Evolutionary conservation across 2,113 vertebrate genomes (phyloP).

Genomic region (Gasterosteus nipponicus): DNA sequence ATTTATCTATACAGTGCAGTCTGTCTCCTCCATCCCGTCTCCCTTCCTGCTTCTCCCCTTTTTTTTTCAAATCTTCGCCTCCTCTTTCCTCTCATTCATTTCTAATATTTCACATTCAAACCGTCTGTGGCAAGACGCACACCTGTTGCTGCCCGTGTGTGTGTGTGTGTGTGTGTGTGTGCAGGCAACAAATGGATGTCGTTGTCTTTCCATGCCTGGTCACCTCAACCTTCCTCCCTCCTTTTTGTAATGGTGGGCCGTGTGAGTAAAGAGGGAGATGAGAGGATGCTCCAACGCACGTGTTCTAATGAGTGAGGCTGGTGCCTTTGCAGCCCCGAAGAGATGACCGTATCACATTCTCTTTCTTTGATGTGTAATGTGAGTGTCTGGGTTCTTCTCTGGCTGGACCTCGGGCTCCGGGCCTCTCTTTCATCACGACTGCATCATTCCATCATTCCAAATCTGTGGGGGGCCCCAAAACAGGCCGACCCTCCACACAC

Average conservation of each 20-base stretch:
- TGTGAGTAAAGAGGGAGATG: constrained; percentile 47
- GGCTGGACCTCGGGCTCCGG: constrained; percentile 51
- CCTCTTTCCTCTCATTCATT: constrained; percentile 44
- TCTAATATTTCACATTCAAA: constrained; percentile 43
- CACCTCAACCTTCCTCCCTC: not conserved
- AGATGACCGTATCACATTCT: constrained; percentile 67
- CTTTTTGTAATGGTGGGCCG: constrained; percentile 27
- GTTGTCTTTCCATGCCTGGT: constrained; percentile 30
- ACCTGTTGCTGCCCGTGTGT: constrained; percentile 63
- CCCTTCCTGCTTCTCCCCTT: constrained; percentile 54
- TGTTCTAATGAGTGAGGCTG: constrained; percentile 74
- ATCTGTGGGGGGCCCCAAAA: constrained; percentile 24
- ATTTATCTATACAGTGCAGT: constrained; percentile 73
- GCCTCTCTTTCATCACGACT: constrained; percentile 58
- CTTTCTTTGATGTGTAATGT: constrained; percentile 72
- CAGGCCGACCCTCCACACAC: constrained; percentile 27
- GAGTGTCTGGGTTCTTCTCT: constrained; percentile 62
- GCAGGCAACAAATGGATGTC: constrained; percentile 57
- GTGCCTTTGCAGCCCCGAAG: constrained; percentile 63
- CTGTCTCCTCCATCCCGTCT: constrained; percentile 67
- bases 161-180: constrained; percentile 15
- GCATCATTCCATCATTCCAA: constrained; percentile 38
- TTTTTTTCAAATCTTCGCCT: constrained; percentile 39
- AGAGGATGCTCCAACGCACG: constrained; percentile 57
- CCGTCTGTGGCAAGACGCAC: constrained; percentile 40